These are phyloP conservation scores for Pedionomus torquatus DNA, from an alignment of 2,113 vertebrate species.

Conservation along the genomic window DNA sequence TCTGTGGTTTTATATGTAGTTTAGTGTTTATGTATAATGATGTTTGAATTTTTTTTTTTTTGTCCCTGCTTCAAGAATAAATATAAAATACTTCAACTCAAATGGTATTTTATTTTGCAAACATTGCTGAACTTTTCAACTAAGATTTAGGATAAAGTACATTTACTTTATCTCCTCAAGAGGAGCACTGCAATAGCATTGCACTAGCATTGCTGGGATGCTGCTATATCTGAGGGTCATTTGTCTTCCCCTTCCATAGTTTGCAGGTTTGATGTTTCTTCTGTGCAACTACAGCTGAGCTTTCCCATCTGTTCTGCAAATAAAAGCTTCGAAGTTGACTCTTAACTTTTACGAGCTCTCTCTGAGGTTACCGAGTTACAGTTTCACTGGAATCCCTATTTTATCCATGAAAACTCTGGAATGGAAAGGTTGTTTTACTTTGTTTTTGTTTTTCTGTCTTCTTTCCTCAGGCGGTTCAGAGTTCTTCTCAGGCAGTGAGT, in stretches of 20 bases:
- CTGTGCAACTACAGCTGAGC: neutral
- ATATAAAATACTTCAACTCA: neutral
- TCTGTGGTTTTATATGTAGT: neutral
- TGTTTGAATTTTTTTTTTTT: neutral
- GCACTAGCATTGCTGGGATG: neutral
- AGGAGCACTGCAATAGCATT: neutral
- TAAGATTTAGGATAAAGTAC: neutral
- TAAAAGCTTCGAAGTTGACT: neutral
- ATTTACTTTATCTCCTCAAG: neutral
- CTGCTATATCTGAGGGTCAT: neutral
- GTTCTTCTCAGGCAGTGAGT: neutral
- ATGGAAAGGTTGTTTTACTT: neutral
- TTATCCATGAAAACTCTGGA: neutral
- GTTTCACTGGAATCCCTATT: neutral
- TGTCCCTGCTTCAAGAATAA: neutral
- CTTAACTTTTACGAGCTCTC: neutral
- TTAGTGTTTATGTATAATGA: neutral
- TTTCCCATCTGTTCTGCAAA: neutral
- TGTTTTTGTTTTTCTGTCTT: neutral
- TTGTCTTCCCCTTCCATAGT: neutral
- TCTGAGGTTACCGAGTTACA: neutral
- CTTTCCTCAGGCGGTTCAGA: accelerated
- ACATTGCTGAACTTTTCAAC: neutral
- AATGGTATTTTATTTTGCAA: neutral
- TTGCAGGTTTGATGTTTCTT: neutral